Evolutionary conservation across 2,888 invertebrate genomes (phyloP).

Genomic region (Campoplex nolae): DNA sequence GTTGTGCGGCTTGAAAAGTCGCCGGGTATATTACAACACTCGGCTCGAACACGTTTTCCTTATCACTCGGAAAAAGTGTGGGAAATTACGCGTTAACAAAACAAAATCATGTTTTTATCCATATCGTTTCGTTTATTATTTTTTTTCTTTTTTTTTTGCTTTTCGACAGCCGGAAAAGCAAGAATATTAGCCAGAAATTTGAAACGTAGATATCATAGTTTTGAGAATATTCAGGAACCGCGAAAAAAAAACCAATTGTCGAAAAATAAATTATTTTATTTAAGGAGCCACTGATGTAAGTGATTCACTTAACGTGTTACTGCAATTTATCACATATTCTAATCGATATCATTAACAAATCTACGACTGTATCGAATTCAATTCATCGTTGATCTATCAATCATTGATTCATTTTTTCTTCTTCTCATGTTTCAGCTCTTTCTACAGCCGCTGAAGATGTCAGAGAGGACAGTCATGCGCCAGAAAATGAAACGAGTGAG

Average conservation of each 20-base stretch:
- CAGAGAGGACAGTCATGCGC: slow-evolving; percentile 76
- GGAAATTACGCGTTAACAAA: slow-evolving; percentile 19
- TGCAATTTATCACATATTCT: too few species aligned
- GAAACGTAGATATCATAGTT: not conserved
- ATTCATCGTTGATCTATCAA: not conserved
- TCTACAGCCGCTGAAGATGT: slow-evolving; percentile 81
- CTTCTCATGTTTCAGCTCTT: slow-evolving; percentile 75
- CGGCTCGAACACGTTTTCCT: slow-evolving; percentile 18
- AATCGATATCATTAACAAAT: not conserved
- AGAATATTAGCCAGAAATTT: not conserved
- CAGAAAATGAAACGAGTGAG: slow-evolving; percentile 82
- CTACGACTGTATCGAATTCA: too few species aligned
- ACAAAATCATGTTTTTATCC: not conserved
- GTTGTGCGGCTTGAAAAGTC: not conserved
- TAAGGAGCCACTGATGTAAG: not conserved
- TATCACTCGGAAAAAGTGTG: not conserved
- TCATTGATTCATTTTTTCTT: slow-evolving; percentile 49
- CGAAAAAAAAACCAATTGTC: not conserved
- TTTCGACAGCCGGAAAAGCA: not conserved
- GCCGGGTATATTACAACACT: slow-evolving; percentile 34
- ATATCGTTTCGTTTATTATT: not conserved
- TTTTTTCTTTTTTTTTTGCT: not conserved
- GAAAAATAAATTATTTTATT: not conserved
- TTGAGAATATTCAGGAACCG: not conserved
- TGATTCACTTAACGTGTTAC: not conserved